Evolutionary conservation across 2,113 vertebrate species (phyloP), one percentile per base, ranked within the genome.

Genomic region (Hiodon alosoides): DNA sequence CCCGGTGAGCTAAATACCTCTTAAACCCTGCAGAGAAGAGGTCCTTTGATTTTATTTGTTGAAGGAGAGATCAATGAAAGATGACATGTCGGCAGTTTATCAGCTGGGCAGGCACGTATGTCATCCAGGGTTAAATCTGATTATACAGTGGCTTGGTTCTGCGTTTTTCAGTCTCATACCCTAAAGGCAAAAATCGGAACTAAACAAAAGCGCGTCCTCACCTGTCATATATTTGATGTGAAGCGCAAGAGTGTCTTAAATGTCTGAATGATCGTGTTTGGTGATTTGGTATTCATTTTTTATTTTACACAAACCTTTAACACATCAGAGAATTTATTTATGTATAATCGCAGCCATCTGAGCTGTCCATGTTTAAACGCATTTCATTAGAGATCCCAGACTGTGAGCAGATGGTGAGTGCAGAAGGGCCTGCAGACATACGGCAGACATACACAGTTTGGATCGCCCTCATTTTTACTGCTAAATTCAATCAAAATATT

Each of bases 381-480:
- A 46, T 13, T 47, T 74, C 4, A 31, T 58, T 58, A 57, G 17
- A 13, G 70, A 70, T 55, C 9, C 13, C 68, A 54, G 68, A 69
- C n/a, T 60, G 5, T 14, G 57, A 68, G n/a, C 65, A 75, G 65
- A 75, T 60, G 73, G 73, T 47, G 7, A 16, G 53, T 52, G 7
- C 73, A 75, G 54, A 75, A 14, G n/a, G 73, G 46, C 59, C 14
- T 58, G 13, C 16, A 52, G 64, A 50, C 11, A 5, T 8, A 4
- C 69, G 5, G 53, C 73, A 58, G 62, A n/a, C 13, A 13, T 11
- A 46, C 72, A 9, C 72, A 54, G 61, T 52, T 46, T 61, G 5
- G 14, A 3, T 13, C 31, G 14, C 73, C 55, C 59, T 58, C 73
- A 68, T 65, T 75, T 46, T 75, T 58, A 68, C 48, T 54, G 54